These are phyloP conservation scores for Ormyrus pomaceus DNA, from an alignment of 2,888 invertebrate species.

Conservation along the genomic window DNA sequence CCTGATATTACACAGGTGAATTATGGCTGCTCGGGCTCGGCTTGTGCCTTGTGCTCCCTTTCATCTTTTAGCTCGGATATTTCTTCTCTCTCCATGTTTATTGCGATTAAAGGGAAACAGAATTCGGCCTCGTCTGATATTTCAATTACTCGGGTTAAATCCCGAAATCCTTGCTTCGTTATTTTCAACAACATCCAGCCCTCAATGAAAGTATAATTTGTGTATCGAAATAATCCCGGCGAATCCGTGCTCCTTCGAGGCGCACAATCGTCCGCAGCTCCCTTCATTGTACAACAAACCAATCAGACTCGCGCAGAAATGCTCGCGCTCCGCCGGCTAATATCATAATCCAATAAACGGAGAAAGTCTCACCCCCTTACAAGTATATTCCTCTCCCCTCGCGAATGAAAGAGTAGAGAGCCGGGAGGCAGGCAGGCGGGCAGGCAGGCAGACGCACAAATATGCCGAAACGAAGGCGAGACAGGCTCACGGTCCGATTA, in stretches of 20 bases:
- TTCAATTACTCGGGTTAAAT: too few relatives aligned
- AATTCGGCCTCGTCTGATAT: too few relatives aligned
- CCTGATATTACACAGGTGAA: too few relatives aligned
- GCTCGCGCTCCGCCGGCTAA: constrained; percentile 8
- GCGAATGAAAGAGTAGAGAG: background rate
- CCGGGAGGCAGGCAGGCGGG: background rate
- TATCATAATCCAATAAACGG: constrained; percentile 49
- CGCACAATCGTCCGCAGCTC: background rate
- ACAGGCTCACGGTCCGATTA: constrained; percentile 76
- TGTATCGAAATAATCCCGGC: constrained; percentile 24
- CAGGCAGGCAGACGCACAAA: constrained; percentile 62
- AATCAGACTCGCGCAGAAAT: constrained; percentile 41
- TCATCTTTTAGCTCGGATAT: too few relatives aligned
- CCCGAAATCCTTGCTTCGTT: too few relatives aligned
- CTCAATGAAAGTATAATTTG: constrained; percentile 21
- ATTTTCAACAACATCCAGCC: background rate
- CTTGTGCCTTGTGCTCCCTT: too few relatives aligned
- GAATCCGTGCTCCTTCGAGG: constrained; percentile 21
- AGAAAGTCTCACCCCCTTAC: constrained; percentile 1
- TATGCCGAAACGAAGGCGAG: constrained; percentile 62
- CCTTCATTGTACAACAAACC: constrained; percentile 38
- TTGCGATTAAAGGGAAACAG: too few relatives aligned
- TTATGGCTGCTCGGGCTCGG: too few relatives aligned
- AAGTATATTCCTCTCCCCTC: constrained; percentile 12
- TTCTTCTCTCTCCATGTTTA: too few relatives aligned